phyloP scores from a whole-genome alignment of 2,113 vertebrate species.

The Myiagra hebetior region DNA sequence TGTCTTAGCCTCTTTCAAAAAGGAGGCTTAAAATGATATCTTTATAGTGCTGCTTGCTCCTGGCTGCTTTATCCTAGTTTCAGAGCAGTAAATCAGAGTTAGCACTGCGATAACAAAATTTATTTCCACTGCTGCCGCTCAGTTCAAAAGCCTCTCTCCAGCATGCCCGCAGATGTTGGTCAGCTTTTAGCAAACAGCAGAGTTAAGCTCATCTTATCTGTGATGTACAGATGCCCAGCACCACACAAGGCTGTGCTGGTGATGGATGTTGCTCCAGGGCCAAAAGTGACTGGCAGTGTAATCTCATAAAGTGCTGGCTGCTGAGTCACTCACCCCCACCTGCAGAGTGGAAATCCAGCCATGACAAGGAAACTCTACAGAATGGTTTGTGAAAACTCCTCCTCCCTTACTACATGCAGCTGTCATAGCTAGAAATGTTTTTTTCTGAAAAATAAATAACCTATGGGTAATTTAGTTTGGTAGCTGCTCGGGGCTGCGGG shows the following conservation, averaged over 20 bases:
- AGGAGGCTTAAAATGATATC: neutral
- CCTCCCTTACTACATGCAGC: neutral
- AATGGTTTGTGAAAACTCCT: neutral
- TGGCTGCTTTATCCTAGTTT: neutral
- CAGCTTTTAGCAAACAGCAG: neutral
- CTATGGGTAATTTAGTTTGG: neutral
- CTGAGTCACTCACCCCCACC: neutral
- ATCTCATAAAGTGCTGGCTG: neutral
- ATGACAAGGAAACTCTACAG: neutral
- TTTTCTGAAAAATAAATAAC: neutral
- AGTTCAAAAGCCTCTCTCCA: neutral
- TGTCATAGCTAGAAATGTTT: neutral
- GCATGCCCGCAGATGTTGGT: rapidly evolving
- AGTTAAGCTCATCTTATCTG: neutral
- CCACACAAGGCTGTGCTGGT: neutral
- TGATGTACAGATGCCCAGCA: neutral
- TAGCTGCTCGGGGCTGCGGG: neutral
- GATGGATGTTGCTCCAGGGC: neutral
- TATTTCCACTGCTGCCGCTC: neutral
- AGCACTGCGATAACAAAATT: neutral
- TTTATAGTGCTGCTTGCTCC: neutral
- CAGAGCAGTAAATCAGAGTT: neutral
- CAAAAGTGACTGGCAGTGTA: neutral
- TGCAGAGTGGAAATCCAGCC: neutral
- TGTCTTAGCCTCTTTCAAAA: neutral